Percentiles rank a stretch among this genome's conserved stretches.
Conservation (phyloP, 2,888 invertebrate species). For the Agonopterix arenella region DNA sequence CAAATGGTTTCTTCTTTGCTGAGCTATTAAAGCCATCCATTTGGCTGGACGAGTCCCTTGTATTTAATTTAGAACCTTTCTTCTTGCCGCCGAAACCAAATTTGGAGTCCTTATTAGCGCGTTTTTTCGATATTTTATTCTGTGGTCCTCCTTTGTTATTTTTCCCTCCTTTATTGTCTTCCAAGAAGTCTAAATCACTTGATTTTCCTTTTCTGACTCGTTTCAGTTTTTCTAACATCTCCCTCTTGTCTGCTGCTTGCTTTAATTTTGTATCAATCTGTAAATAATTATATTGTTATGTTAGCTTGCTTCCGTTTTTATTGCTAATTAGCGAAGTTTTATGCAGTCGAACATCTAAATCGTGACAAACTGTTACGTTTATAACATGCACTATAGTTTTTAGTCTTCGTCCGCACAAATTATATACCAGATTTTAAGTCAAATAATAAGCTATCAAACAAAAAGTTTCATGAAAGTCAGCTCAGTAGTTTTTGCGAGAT, state of each 20-base stretch:
- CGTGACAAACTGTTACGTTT: too few species aligned
- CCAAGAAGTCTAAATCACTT: constrained; percentile 87
- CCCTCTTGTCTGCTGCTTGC: constrained; percentile 92
- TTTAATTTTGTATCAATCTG: constrained; percentile 89
- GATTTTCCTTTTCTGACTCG: constrained; percentile 92
- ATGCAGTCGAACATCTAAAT: too few species aligned
- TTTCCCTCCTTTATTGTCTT: constrained; percentile 66
- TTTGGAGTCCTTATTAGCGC: constrained; percentile 86
- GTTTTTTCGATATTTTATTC: constrained; percentile 58
- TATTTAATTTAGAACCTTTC: constrained; percentile 91
- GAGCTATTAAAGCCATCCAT: constrained; percentile 77
- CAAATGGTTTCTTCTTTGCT: constrained; percentile 47
- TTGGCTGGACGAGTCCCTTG: constrained; percentile 85
- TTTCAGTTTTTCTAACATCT: constrained; percentile 94
- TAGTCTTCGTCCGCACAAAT: too few species aligned
- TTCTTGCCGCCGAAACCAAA: constrained; percentile 98
- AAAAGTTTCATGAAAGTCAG: too few species aligned
- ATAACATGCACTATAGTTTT: too few species aligned
- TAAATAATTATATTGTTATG: constrained; percentile 14
- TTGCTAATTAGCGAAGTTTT: too few species aligned
- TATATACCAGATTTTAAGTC: too few species aligned
- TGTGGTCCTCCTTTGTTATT: constrained; percentile 33
- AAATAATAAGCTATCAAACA: too few species aligned
- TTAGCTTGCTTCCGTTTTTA: too few species aligned
- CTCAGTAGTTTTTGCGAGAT: too few species aligned